A percentile compares a stretch with the other conserved stretches of the same genome.
phyloP scores from a whole-genome alignment of 2,888 invertebrate species.

The Argyresthia albistria region DNA sequence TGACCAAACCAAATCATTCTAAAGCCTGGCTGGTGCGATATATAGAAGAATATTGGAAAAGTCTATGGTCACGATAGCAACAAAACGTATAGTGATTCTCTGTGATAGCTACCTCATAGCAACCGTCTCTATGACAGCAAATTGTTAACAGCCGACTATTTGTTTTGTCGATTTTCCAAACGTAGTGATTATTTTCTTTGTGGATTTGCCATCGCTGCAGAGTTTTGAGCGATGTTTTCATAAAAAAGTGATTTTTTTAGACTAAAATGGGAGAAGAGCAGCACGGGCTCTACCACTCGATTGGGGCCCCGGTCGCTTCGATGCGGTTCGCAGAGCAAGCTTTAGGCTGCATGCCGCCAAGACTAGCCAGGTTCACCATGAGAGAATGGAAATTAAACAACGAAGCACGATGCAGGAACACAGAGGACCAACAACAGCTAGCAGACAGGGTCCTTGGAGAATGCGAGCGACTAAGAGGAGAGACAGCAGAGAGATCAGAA shows the following conservation, averaged over 20 bases:
- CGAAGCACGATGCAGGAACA: conserved; percentile 76
- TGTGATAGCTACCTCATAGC: too few species aligned
- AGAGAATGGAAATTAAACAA: conserved; percentile 84
- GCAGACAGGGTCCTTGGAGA: conserved; percentile 83
- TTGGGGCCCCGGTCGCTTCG: conserved; percentile 53
- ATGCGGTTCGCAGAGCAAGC: conserved; percentile 55
- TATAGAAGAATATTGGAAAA: too few species aligned
- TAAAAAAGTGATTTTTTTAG: neutral
- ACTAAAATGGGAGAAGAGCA: conserved; percentile 45
- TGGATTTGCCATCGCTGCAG: too few species aligned
- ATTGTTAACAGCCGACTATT: too few species aligned
- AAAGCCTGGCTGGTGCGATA: too few species aligned
- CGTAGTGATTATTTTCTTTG: too few species aligned
- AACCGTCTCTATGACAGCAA: too few species aligned
- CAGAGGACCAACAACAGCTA: conserved; percentile 85
- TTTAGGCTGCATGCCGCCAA: conserved; percentile 58
- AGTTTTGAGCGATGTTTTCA: neutral
- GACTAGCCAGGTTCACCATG: conserved; percentile 73
- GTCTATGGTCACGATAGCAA: too few species aligned
- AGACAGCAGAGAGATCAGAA: conserved; percentile 78
- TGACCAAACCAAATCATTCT: too few species aligned
- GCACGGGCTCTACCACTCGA: conserved; percentile 47
- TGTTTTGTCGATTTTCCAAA: too few species aligned
- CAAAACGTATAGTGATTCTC: too few species aligned
- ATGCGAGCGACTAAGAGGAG: conserved; percentile 76